phyloP scores from a whole-genome alignment of 2,888 invertebrate genomes.

The Maniola hyperantus region DNA sequence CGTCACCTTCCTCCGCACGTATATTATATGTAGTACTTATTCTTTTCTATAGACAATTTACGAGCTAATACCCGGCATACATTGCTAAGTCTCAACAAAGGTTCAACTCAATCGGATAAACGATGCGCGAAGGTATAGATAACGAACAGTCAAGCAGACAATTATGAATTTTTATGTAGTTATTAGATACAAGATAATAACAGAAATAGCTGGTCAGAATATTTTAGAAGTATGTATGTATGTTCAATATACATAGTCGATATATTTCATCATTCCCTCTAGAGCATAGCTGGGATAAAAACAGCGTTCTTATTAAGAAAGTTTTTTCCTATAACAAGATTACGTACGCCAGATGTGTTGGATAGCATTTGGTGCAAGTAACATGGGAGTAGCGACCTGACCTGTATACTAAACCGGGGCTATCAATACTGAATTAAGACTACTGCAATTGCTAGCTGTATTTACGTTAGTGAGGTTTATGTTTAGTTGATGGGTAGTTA shows the following conservation, averaged over 20 bases:
- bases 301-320: constrained; percentile 78
- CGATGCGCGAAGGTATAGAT: too few relatives aligned
- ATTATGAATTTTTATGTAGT: too few relatives aligned
- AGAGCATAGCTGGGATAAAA: constrained; percentile 60
- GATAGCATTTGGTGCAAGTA: constrained; percentile 64
- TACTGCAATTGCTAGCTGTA: background rate
- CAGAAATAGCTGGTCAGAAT: constrained; percentile 11
- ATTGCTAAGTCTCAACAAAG: too few relatives aligned
- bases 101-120: too few relatives aligned
- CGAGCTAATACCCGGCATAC: too few relatives aligned
- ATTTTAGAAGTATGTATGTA: constrained; percentile 10
- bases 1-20: too few relatives aligned
- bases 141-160: too few relatives aligned
- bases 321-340: constrained; percentile 80
- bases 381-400: constrained; percentile 47
- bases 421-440: constrained; percentile 8
- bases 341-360: constrained; percentile 79
- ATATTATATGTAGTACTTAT: too few relatives aligned
- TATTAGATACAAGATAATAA: too few relatives aligned
- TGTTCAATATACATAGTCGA: constrained; percentile 54
- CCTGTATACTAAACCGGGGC: constrained; percentile 12
- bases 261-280: constrained; percentile 57
- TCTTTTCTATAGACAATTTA: too few relatives aligned
- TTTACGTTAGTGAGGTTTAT: background rate
- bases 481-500: background rate